Base-by-base conservation (phyloP, 1,140 invertebrate genomes). In the Palaemon carinicauda region DNA sequence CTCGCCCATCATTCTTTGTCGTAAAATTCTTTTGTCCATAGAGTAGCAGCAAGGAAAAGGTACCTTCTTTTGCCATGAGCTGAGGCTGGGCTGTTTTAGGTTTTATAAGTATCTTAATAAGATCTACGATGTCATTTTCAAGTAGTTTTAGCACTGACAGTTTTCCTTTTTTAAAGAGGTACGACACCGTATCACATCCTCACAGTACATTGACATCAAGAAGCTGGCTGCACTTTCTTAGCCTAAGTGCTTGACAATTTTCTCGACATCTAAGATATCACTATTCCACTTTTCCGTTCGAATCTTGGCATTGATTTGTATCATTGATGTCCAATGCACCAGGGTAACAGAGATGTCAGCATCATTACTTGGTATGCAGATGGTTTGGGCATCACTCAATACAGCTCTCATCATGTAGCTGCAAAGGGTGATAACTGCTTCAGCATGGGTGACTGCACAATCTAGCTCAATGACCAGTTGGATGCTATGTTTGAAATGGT, bases 1-100 rank as follows among this genome's bases (percentile, higher is more conserved):
- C 29, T 41, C 74, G 33, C 19, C 19, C 74, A 33, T 77, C 12
- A 77, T 77, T 77, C 33, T 41, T 33, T 77, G 74, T 77, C 41
- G 74, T 31, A 41, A 29, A 77, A 19, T 31, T 77, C 74, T 29
- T 50, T 50, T 77, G 74, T 77, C 74, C 31, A 41, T 77, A 77
- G 27, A 77, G 74, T 31, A 41, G 2, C 17, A 41, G 2, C 17
- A 51, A 77, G 74, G 41, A 77, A 41, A 50, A 77, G 1, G 1
- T 77, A 15, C 41, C 24, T 33, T 1, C 74, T 77, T 5, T 77
- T 21, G 1, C 41, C 31, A 12, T n/a, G n/a, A n/a, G n/a, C n/a
- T n/a, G n/a, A n/a, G n/a, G n/a, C n/a, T n/a, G n/a, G n/a, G n/a
- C n/a, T n/a, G n/a, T n/a, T n/a, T n/a, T n/a, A n/a, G n/a, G n/a